A percentile compares a stretch with the other conserved stretches of the same genome.
phyloP scores from a whole-genome alignment of 2,797 vertebrate genomes.

The Rhinatrema bivittatum region DNA sequence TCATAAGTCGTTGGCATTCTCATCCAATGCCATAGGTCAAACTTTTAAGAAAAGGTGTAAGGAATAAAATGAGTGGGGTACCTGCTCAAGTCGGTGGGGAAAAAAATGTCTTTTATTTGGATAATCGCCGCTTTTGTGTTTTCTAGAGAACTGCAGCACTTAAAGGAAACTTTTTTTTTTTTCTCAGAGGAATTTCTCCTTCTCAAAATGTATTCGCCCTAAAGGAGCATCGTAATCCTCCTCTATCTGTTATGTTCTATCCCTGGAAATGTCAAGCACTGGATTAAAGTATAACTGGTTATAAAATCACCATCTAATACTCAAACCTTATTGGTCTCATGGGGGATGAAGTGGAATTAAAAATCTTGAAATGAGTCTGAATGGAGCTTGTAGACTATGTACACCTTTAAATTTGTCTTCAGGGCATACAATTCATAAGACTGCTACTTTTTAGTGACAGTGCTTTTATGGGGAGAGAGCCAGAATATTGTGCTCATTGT shows the following conservation, averaged over 20 bases:
- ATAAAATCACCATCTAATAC: conserved; percentile 20
- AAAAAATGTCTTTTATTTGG: no score
- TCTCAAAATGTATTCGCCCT: conserved; percentile 5
- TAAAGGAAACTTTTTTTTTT: no score
- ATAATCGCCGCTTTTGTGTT: no score
- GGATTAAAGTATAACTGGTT: conserved; percentile 29
- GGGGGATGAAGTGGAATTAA: conserved; percentile 34
- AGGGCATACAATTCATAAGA: conserved; percentile 48
- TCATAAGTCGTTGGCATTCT: no score
- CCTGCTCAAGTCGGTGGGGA: no score
- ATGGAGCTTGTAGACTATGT: conserved; percentile 5
- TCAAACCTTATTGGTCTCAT: conserved; percentile 13
- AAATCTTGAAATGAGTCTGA: conserved; percentile 30
- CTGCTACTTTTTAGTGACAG: conserved; percentile 70
- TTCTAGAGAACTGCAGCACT: no score
- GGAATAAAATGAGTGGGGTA: no score
- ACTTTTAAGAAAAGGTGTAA: no score
- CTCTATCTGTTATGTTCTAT: conserved; percentile 22
- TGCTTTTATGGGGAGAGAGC: conserved; percentile 50
- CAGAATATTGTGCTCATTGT: conserved; percentile 65
- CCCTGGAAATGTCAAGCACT: conserved; percentile 38
- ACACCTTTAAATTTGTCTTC: conserved; percentile 47
- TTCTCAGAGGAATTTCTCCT: conserved; percentile 4
- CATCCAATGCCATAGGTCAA: no score
- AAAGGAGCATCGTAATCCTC: conserved; percentile 15